A percentile compares a stretch with the other conserved stretches of the same genome.
Conservation (phyloP, 2,888 invertebrate species). For the Sialis fuliginosa region DNA sequence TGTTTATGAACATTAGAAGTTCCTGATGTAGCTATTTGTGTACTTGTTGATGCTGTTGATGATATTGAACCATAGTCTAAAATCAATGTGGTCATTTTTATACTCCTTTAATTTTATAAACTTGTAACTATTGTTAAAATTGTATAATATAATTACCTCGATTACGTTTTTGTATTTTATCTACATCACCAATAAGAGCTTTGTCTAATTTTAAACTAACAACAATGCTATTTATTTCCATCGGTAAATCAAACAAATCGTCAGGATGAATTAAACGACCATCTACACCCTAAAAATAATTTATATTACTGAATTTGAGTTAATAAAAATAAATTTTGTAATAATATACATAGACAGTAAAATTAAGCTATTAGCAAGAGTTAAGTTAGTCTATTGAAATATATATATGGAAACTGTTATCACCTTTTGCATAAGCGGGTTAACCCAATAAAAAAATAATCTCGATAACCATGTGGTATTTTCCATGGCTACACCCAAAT, state of each 20-base stretch:
- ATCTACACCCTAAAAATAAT: constrained; percentile 44
- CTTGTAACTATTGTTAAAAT: not conserved
- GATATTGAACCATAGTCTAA: constrained; percentile 1
- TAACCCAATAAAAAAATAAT: constrained; percentile 77
- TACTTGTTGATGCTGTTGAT: not conserved
- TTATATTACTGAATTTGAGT: too few species aligned
- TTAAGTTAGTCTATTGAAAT: too few species aligned
- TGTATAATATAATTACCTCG: not conserved
- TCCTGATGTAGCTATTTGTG: not conserved
- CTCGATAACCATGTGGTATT: constrained; percentile 48
- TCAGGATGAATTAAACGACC: constrained; percentile 55
- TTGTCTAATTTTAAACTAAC: constrained; percentile 41
- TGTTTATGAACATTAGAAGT: constrained; percentile 14
- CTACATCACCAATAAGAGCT: constrained; percentile 34
- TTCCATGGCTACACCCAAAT: constrained; percentile 72
- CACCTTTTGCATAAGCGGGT: constrained; percentile 45
- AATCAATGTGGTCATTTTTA: not conserved
- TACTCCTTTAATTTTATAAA: not conserved
- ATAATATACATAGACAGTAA: too few species aligned
- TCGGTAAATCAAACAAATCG: constrained; percentile 69
- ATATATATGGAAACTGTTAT: too few species aligned
- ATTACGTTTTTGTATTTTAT: constrained; percentile 18
- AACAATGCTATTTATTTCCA: constrained; percentile 38
- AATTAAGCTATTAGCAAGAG: too few species aligned
- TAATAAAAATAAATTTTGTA: too few species aligned